Conservation (phyloP, 2,113 vertebrate species). For the Otocyon megalotis region DNA sequence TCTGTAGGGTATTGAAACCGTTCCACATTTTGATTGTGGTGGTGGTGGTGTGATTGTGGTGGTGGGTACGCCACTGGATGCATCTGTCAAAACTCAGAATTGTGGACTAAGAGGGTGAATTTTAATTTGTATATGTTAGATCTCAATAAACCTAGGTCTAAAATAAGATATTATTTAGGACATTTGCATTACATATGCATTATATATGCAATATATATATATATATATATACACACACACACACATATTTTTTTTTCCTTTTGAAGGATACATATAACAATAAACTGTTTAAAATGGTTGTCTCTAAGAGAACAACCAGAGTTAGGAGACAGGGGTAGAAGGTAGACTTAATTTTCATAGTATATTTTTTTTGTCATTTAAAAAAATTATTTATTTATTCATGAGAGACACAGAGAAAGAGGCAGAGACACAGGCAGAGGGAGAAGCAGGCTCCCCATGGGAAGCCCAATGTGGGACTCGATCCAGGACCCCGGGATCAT, state of each 20-base stretch:
- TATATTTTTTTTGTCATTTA: background rate
- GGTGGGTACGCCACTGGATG: background rate
- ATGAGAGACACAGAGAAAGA: no score
- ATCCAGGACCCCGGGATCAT: no score
- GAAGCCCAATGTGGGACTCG: no score
- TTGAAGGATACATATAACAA: background rate
- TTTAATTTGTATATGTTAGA: background rate
- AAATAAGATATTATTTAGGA: background rate
- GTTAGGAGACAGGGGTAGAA: background rate
- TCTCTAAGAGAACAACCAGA: background rate
- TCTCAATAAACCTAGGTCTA: background rate
- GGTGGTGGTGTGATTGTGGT: background rate
- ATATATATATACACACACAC: no score
- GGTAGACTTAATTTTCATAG: background rate
- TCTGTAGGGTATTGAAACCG: background rate
- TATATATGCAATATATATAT: background rate
- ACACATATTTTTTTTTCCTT: no score
- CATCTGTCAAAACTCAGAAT: background rate
- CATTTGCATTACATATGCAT: background rate
- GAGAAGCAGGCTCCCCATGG: no score
- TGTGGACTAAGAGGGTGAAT: background rate
- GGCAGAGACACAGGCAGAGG: no score
- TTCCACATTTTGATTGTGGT: background rate
- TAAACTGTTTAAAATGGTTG: background rate
- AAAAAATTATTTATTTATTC: background rate